Conservation (phyloP, 1,140 invertebrate species). For the Dreissena polymorpha region DNA sequence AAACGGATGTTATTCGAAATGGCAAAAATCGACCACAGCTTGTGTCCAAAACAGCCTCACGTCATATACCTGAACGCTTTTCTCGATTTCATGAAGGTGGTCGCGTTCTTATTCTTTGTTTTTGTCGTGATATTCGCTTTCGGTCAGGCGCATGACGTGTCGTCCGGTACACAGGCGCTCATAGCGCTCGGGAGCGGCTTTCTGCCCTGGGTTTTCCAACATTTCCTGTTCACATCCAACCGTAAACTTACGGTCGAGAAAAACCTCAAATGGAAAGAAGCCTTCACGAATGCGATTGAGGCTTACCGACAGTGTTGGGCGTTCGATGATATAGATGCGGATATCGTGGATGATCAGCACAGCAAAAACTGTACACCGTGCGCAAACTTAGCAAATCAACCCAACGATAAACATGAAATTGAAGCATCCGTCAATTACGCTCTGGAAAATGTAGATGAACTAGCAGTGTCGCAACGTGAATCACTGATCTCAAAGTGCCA, state of each 20-base stretch:
- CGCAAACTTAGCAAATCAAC: too few relatives aligned
- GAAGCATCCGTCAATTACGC: too few relatives aligned
- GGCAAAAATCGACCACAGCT: constrained; percentile 10
- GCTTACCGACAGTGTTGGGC: constrained; percentile 7
- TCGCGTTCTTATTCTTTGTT: constrained; percentile 22
- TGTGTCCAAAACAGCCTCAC: constrained; percentile 19
- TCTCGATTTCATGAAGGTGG: constrained; percentile 22
- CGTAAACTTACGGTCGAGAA: constrained; percentile 4
- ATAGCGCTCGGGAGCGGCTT: constrained; percentile 20
- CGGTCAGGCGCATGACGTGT: constrained; percentile 29
- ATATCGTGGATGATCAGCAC: too few relatives aligned
- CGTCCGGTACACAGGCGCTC: constrained; percentile 7
- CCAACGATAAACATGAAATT: too few relatives aligned
- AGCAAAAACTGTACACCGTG: too few relatives aligned
- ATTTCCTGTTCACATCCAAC: constrained; percentile 21
- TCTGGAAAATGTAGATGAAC: too few relatives aligned
- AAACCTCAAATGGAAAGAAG: constrained; percentile 28
- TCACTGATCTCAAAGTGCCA: too few relatives aligned
- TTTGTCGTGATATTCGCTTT: constrained; percentile 44
- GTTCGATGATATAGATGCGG: constrained; percentile 16
- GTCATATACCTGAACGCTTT: constrained; percentile 26
- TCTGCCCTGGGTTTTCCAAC: constrained; percentile 11
- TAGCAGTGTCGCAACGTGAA: too few relatives aligned
- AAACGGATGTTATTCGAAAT: constrained; percentile 21
- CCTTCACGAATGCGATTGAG: constrained; percentile 17